Base-by-base conservation (phyloP, 2,888 invertebrate species). In the Thymelicus sylvestris region DNA sequence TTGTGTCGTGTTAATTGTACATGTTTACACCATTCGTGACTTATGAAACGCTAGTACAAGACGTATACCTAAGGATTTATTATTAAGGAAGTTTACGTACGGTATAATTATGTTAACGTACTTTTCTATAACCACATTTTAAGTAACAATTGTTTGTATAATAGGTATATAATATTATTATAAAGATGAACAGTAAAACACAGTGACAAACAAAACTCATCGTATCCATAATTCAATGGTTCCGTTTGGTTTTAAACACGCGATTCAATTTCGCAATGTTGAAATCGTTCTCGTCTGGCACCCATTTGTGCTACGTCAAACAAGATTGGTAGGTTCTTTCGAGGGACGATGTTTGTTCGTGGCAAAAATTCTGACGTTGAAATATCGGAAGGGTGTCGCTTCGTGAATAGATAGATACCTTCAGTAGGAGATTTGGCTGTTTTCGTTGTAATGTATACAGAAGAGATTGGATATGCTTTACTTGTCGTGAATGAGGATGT, bases 281-380 rank as follows among this genome's bases (percentile, higher is more conserved):
- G 39, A 65, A 65, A 69, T 64, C 39, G 64, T 47, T 59, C 24
- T 50, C 69, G 69, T 64, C 69, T 64, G 31, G 63, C 57, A 69
- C 47, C 69, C 57, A 64, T 69, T 70, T 50, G 65, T 65, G 65
- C 60, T 60, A 65, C 44, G 31, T 70, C 65, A 60, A 65, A 70
- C 50, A 60, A 60, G 59, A 70, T 70, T 60, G 50, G 69, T 69
- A 59, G 64, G 59, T 70, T 52, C 50, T 60, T 65, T 52, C 60
- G 50, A 70, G 52, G 70, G 65, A 70, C 64, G 24, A 24, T 70
- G 70, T 71, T 71, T 71, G 66, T 61, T 66, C 24, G 66, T 63
- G 66, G 66, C 60, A 55, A 38, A 61, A 70, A 64, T 65, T 65
- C 50, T 70, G 65, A 52, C 70, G 70, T 50, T 61, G 52, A 66